phyloP scores from a whole-genome alignment of 2,113 vertebrate species.

The Prunella fulvescens region DNA sequence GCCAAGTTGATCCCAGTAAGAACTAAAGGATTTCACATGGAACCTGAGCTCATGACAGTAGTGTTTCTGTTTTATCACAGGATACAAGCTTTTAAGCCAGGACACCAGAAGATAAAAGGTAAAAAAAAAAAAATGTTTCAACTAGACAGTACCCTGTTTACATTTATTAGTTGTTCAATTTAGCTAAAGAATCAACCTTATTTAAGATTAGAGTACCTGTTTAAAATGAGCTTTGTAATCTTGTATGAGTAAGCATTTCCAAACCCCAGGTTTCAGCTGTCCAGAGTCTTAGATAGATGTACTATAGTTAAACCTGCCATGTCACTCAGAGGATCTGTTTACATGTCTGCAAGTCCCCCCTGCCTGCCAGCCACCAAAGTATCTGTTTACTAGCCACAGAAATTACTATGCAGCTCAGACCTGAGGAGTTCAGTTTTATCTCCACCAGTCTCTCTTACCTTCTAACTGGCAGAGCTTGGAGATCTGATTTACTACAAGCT shows the following conservation, averaged over 20 bases:
- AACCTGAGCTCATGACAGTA: conserved; percentile 30
- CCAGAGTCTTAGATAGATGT: conserved; percentile 26
- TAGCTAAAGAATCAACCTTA: not conserved
- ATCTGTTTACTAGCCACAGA: conserved; percentile 36
- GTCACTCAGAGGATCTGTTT: conserved; percentile 62
- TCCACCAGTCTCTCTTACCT: not conserved
- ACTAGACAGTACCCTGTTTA: not conserved
- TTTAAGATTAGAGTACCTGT: not conserved
- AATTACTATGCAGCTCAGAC: not conserved
- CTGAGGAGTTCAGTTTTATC: not conserved
- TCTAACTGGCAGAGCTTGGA: not conserved
- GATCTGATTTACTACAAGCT: not conserved
- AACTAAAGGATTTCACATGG: conserved; percentile 27
- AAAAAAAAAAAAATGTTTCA: not conserved
- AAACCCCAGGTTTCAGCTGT: conserved; percentile 53
- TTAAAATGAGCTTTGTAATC: not conserved
- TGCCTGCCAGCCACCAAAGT: not conserved
- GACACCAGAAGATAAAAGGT: not conserved
- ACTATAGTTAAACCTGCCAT: conserved; percentile 61
- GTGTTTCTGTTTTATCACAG: not conserved
- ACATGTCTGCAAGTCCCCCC: not conserved
- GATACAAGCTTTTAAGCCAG: not conserved
- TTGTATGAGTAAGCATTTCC: conserved; percentile 62
- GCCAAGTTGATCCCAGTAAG: conserved; percentile 3
- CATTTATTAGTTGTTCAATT: not conserved